Percentiles rank a stretch among this genome's conserved stretches.
These are phyloP conservation scores for Hermodice carunculata DNA, from an alignment of 2,888 invertebrate genomes.

Conservation along the genomic window DNA sequence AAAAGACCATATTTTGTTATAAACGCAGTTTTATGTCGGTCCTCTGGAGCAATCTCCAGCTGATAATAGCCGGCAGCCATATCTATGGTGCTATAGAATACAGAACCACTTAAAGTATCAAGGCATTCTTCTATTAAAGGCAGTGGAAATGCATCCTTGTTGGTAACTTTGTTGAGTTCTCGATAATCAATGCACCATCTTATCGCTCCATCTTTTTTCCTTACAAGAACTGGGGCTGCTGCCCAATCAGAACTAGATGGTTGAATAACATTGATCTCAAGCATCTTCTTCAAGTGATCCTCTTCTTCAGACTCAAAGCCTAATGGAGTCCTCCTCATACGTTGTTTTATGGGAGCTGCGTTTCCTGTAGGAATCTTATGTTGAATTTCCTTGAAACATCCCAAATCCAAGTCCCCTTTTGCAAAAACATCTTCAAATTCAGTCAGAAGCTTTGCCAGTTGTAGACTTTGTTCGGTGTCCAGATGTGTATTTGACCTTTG, in stretches of 20 bases:
- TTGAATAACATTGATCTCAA: not conserved
- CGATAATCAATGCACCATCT: constrained; percentile 3
- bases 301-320: not conserved
- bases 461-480: too few species aligned
- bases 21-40: too few species aligned
- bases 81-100: not conserved
- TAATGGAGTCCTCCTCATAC: not conserved
- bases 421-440: too few species aligned
- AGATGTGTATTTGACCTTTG: too few species aligned
- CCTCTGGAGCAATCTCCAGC: constrained; percentile 5
- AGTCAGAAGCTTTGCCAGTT: too few species aligned
- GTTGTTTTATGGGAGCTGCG: not conserved
- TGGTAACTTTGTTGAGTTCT: not conserved
- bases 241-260: not conserved
- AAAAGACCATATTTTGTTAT: not conserved
- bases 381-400: not conserved
- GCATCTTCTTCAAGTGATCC: not conserved
- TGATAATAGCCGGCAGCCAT: not conserved
- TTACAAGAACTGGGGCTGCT: not conserved
- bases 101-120: not conserved
- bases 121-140: not conserved
- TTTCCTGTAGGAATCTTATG: not conserved
- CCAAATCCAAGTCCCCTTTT: not conserved
- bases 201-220: not conserved
- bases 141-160: not conserved